Evolutionary conservation across 2,797 vertebrate species (phyloP).

Genomic region (Anas bahamensis): DNA sequence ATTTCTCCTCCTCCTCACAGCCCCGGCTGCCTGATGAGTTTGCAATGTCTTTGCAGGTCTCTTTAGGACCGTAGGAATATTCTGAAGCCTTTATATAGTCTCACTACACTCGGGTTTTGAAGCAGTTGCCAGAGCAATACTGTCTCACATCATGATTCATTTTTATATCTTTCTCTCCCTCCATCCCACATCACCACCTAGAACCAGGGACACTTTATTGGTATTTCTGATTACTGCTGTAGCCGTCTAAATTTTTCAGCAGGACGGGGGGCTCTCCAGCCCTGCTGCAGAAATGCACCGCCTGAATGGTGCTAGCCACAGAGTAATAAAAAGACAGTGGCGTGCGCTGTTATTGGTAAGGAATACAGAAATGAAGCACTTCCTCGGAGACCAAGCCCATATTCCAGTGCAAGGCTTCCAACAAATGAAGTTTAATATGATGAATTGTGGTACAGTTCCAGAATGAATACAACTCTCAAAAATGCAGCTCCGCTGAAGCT

Average conservation of each 20-base stretch:
- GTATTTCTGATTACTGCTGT: conserved; percentile 83
- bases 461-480: conserved; percentile 53
- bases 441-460: conserved; percentile 71
- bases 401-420: conserved; percentile 77
- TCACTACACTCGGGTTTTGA: conserved; percentile 75
- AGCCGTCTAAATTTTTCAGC: conserved; percentile 84
- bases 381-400: conserved; percentile 76
- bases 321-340: conserved; percentile 77
- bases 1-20: conserved; percentile 50
- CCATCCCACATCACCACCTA: conserved; percentile 80
- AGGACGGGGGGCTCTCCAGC: conserved; percentile 75
- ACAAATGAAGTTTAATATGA: conserved; percentile 81
- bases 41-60: conserved; percentile 71
- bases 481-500: conserved; percentile 65
- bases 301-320: conserved; percentile 59
- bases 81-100: conserved; percentile 73
- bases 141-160: conserved; percentile 83
- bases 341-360: conserved; percentile 59
- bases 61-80: conserved; percentile 73
- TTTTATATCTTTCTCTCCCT: conserved; percentile 84
- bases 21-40: conserved; percentile 44
- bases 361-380: conserved; percentile 74
- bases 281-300: conserved; percentile 66
- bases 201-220: conserved; percentile 83
- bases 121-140: conserved; percentile 79